Conservation (phyloP, 2,888 invertebrate genomes). For the Lochmaea capreae region DNA sequence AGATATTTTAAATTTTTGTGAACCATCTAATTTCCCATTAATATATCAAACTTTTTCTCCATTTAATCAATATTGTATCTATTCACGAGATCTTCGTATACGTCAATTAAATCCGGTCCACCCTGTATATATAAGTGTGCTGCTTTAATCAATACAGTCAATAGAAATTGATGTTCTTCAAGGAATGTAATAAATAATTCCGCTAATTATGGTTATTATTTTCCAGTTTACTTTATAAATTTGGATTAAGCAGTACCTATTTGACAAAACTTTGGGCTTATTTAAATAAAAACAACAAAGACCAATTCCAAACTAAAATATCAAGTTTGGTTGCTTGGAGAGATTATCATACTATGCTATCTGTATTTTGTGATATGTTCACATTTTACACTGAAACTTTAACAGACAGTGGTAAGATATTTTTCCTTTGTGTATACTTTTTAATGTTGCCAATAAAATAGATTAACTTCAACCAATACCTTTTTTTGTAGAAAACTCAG, state of each 20-base stretch:
- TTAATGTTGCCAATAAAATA: neutral
- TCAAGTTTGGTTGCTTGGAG: conserved; percentile 59
- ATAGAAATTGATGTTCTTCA: no score
- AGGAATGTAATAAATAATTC: no score
- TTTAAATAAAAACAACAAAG: conserved; percentile 55
- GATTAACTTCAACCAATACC: neutral
- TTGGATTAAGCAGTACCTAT: conserved; percentile 62
- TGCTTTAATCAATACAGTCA: no score
- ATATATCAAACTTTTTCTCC: no score
- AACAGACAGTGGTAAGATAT: conserved; percentile 60
- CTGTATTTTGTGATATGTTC: conserved; percentile 65
- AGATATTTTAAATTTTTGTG: no score
- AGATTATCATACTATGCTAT: conserved; percentile 60
- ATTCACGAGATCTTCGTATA: no score
- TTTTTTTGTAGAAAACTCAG: conserved; percentile 59
- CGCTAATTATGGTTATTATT: conserved; percentile 21
- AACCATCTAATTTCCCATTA: no score
- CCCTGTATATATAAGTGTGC: no score
- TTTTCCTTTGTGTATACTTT: conserved; percentile 13
- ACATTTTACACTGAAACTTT: conserved; percentile 64
- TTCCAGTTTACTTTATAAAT: conserved; percentile 61
- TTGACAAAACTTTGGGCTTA: conserved; percentile 61
- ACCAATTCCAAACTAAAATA: conserved; percentile 56
- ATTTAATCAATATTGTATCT: no score
- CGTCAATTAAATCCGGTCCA: no score